Base-by-base conservation (phyloP, 2,797 vertebrate genomes). In the Paramormyrops hopkinsi region DNA sequence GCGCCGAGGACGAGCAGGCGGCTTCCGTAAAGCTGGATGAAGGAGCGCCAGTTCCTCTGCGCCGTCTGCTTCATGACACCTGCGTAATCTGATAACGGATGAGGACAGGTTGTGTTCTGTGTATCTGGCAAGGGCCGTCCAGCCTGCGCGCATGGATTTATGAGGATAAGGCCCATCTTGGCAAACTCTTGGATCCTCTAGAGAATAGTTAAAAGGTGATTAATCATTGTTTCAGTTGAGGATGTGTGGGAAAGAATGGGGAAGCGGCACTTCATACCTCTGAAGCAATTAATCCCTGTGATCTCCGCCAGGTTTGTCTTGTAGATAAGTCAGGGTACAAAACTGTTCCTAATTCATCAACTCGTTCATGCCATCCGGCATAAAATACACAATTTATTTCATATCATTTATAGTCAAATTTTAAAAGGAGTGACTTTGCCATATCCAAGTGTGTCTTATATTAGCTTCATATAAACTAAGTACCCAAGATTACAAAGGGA, bases 201-300 rank as follows among this genome's bases (percentile, higher is more conserved):
- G 98, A 99, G 98, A 98, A 98, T 98, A 98, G 98, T 99, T 99
- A 99, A 99, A 99, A 98, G 98, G 98, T 99, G 98, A 99, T 99
- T 99, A 99, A 99, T 99, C 98, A 99, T 99, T 99, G 98, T 99
- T 99, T 99, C 97, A 97, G 98, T 97, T 96, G 95, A 95, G 97
- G 97, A 96, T 97, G 96, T 96, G 96, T 97, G 94, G 96, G 97
- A 97, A 98, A 98, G 98, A 99, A 98, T 98, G 97, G 97, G 96
- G 96, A 97, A 97, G 97, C 97, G 94, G 96, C 97, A 97, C 98
- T 98, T 97, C 98, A 98, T 97, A 99, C 98, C 98, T 99, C 98
- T 98, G 98, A 99, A 98, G 98, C 98, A 99, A 99, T 99, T 99
- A 99, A 99, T 99, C 98, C 98, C 98, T 96, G 98, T 99, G 98